phyloP scores from a whole-genome alignment of 2,888 invertebrate genomes.

The Plagiodera versicolora region DNA sequence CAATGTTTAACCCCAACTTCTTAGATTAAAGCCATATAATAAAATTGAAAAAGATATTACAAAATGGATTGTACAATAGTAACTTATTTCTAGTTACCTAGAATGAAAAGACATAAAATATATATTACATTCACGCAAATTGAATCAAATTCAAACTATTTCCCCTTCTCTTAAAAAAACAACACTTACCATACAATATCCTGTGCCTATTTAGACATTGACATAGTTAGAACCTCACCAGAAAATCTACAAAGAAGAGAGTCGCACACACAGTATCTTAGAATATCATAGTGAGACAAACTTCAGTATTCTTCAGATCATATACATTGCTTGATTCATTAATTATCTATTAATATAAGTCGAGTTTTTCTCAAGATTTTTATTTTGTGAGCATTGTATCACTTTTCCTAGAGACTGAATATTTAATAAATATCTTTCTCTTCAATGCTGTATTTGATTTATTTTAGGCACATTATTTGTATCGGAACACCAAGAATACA shows the following conservation, averaged over 20 bases:
- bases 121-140: not conserved
- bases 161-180: not conserved
- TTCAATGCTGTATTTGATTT: not conserved
- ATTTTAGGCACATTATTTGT: constrained; percentile 71
- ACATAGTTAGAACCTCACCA: not conserved
- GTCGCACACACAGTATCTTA: not conserved
- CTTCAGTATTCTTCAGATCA: not conserved
- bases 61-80: not conserved
- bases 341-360: too few relatives aligned
- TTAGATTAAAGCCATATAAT: not conserved
- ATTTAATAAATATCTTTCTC: too few relatives aligned
- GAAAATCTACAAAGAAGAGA: not conserved
- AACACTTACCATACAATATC: not conserved
- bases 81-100: not conserved
- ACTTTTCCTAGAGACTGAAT: too few relatives aligned
- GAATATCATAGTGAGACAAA: not conserved
- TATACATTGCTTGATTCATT: too few relatives aligned
- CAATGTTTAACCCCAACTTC: not conserved
- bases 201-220: not conserved
- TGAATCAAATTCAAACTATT: not conserved
- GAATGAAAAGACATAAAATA: not conserved
- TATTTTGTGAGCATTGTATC: too few relatives aligned
- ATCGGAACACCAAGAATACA: constrained; percentile 84
- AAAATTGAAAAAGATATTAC: not conserved
- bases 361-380: too few relatives aligned